Base-by-base conservation (phyloP, 2,888 invertebrate species). In the Troilus luridus region DNA sequence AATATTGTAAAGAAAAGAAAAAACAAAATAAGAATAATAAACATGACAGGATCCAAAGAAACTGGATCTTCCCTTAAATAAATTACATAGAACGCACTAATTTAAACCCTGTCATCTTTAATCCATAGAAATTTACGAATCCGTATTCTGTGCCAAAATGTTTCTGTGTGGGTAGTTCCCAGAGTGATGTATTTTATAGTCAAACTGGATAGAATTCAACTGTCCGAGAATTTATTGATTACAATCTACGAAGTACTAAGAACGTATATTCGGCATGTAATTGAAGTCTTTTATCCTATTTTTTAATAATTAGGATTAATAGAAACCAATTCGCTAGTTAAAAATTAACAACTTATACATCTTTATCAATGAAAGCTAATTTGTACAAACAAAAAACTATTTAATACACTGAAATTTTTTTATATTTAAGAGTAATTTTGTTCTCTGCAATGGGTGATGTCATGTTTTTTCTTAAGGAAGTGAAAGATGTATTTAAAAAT, bases 61-160 rank as follows among this genome's bases (percentile, higher is more conserved):
- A 81, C 21, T 21, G 41, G 81, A 27, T 54, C 56, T 58, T 58
- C 56, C n/a, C 12, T 21, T 9, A n/a, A 19, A 85, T 85, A 58
- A 56, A 56, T 56, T 54, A 54, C 56, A 2, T 81, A 21, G 17
- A 85, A 56, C 54, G 1, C n/a, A 56, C 5, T 85, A 56, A 21
- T 56, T 85, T 3, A 19, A 81, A 54, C 54, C 10, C 56, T 21
- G 85, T 58, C 56, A n/a, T 85, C 21, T 85, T 56, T 58, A 54
- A 58, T 85, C 56, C 21, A 56, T 85, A 12, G 54, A 56, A 41
- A 85, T 85, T 85, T 85, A 85, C n/a, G 21, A 58, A 85, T n/a
- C 85, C 6, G n/a, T 2, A n/a, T 58, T n/a, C n/a, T 10, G n/a
- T 85, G 85, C 85, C 85, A 85, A 85, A 54, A 41, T 27, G 17